Evolutionary conservation across 2,797 vertebrate species (phyloP).

Genomic region (Takifugu rubripes): DNA sequence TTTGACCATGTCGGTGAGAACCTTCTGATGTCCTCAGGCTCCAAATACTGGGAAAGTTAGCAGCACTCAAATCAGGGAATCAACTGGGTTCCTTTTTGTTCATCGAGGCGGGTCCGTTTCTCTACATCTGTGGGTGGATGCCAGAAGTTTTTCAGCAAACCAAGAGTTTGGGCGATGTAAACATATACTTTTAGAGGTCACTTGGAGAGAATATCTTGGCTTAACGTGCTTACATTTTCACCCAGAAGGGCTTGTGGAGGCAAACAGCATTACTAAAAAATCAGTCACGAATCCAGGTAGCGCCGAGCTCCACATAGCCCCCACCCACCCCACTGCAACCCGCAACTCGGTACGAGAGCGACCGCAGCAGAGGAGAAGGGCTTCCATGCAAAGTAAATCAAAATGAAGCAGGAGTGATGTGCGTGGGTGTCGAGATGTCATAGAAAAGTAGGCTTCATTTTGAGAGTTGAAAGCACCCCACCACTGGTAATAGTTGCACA

Average conservation of each 20-base stretch:
- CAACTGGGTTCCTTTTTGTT: too few relatives aligned
- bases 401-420: not conserved
- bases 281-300: slow-evolving; percentile 44
- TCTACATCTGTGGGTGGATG: too few relatives aligned
- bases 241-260: slow-evolving; percentile 36
- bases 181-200: not conserved
- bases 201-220: slow-evolving; percentile 24
- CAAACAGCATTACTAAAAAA: slow-evolving; percentile 43
- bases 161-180: slow-evolving; percentile 5
- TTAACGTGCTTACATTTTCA: slow-evolving; percentile 34
- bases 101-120: too few relatives aligned
- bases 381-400: slow-evolving; percentile 10
- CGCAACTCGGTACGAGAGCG: slow-evolving; percentile 12
- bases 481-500: too few relatives aligned
- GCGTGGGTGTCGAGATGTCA: slow-evolving; percentile 26
- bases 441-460: too few relatives aligned
- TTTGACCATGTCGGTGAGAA: too few relatives aligned
- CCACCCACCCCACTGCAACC: not conserved
- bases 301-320: slow-evolving; percentile 29
- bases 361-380: slow-evolving; percentile 16
- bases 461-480: too few relatives aligned
- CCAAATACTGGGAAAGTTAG: too few relatives aligned
- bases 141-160: slow-evolving; percentile 4
- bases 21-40: too few relatives aligned
- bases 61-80: too few relatives aligned